phyloP scores from a whole-genome alignment of 2,888 invertebrate species.

The Melieria crassipennis region DNA sequence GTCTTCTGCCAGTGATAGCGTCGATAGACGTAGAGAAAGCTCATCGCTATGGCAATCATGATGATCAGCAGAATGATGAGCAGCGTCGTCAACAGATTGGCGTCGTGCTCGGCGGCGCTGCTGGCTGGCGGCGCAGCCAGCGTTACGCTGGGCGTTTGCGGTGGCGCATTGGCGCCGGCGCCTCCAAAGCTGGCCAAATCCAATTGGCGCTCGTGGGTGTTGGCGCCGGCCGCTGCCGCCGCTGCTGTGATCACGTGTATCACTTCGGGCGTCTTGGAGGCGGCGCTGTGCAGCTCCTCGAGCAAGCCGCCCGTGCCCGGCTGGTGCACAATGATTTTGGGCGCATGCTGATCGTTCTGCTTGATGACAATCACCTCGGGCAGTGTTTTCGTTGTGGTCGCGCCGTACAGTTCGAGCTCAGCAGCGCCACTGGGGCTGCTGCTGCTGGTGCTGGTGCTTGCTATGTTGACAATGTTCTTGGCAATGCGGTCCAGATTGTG shows the following conservation, averaged over 20 bases:
- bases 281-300: slow-evolving; percentile 52
- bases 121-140: slow-evolving; percentile 22
- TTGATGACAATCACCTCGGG: slow-evolving; percentile 63
- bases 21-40: slow-evolving; percentile 60
- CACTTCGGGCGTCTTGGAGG: slow-evolving; percentile 57
- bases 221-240: slow-evolving; percentile 43
- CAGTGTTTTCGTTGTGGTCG: slow-evolving; percentile 50
- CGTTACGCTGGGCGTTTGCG: slow-evolving; percentile 31
- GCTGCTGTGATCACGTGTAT: slow-evolving; percentile 63
- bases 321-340: slow-evolving; percentile 62
- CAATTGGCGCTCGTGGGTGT: slow-evolving; percentile 44
- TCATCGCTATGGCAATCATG: slow-evolving; percentile 55
- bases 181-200: slow-evolving; percentile 51
- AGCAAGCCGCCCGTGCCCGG: slow-evolving; percentile 49
- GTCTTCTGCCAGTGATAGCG: slow-evolving; percentile 54
- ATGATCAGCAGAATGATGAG: slow-evolving; percentile 57
- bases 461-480: slow-evolving; percentile 55
- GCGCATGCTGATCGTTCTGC: slow-evolving; percentile 57
- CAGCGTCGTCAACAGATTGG: slow-evolving; percentile 55
- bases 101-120: slow-evolving; percentile 52
- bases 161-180: slow-evolving; percentile 29
- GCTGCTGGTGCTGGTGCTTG: slow-evolving; percentile 37
- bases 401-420: slow-evolving; percentile 39
- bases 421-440: slow-evolving; percentile 38
- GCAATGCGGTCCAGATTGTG: slow-evolving; percentile 60